Evolutionary conservation across 2,113 vertebrate genomes (phyloP).

Genomic region (Catharus bicknelli): DNA sequence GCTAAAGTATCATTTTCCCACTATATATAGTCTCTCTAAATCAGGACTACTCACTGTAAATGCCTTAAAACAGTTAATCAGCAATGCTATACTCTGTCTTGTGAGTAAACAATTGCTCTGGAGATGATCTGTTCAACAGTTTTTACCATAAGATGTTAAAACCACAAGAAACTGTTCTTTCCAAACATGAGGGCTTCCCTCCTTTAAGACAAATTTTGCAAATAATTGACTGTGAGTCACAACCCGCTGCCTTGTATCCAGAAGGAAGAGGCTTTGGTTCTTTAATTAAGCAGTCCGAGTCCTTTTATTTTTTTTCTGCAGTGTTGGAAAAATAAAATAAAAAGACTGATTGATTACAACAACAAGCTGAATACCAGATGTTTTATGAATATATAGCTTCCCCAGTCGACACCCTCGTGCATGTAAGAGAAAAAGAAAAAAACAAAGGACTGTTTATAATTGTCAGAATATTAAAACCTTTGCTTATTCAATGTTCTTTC

Average conservation of each 20-base stretch:
- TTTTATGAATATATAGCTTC: constrained; percentile 58
- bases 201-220: background rate
- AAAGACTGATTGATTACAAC: constrained; percentile 18
- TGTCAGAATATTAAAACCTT: constrained; percentile 68
- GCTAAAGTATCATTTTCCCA: background rate
- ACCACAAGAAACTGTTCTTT: background rate
- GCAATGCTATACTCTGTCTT: background rate
- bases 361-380: constrained; percentile 57
- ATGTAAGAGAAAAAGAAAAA: constrained; percentile 53
- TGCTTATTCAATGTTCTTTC: constrained; percentile 68
- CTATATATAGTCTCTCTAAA: background rate
- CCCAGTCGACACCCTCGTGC: background rate
- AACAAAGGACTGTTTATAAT: constrained; percentile 67
- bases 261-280: constrained; percentile 8
- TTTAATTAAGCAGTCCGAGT: background rate
- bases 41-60: background rate
- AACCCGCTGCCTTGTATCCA: background rate
- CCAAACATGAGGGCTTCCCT: background rate
- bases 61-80: background rate
- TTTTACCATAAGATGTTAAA: background rate
- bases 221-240: background rate
- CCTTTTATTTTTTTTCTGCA: background rate
- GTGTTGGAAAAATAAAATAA: constrained; percentile 46
- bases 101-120: background rate
- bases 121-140: background rate